A percentile compares a stretch with the other conserved stretches of the same genome.
These are phyloP conservation scores for Camelus bactrianus DNA, from an alignment of 2,113 vertebrate genomes.

Conservation along the genomic window DNA sequence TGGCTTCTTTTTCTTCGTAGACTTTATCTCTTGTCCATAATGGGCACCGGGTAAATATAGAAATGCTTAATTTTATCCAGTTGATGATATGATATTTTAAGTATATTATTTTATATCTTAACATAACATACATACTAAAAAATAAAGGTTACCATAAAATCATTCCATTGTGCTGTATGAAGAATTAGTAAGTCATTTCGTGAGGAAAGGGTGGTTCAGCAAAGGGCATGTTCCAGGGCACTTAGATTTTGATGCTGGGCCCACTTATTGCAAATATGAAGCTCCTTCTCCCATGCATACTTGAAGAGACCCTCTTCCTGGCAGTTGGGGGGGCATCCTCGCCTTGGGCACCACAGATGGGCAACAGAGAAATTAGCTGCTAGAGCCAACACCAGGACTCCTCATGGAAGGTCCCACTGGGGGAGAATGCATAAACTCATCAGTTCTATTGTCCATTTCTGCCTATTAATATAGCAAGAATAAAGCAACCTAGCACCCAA, in stretches of 20 bases:
- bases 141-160: slow-evolving; percentile 12
- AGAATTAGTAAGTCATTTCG: not conserved
- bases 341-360: not conserved
- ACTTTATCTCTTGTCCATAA: slow-evolving; percentile 15
- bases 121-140: not conserved
- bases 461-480: not conserved
- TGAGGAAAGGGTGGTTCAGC: not conserved
- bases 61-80: not conserved
- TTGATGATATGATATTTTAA: slow-evolving; percentile 48
- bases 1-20: not conserved
- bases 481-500: not conserved
- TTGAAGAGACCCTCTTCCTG: not conserved
- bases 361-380: not conserved
- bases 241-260: not conserved
- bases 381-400: not conserved
- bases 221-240: not conserved
- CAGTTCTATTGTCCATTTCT: not conserved
- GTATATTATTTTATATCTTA: slow-evolving; percentile 25
- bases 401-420: not conserved
- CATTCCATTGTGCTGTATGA: not conserved
- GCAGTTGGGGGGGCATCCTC: not conserved
- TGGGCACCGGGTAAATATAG: not conserved
- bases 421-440: not conserved
- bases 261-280: not conserved
- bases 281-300: not conserved